Conservation (phyloP, 1,140 invertebrate genomes). For the Brachionus rotundiformis region DNA sequence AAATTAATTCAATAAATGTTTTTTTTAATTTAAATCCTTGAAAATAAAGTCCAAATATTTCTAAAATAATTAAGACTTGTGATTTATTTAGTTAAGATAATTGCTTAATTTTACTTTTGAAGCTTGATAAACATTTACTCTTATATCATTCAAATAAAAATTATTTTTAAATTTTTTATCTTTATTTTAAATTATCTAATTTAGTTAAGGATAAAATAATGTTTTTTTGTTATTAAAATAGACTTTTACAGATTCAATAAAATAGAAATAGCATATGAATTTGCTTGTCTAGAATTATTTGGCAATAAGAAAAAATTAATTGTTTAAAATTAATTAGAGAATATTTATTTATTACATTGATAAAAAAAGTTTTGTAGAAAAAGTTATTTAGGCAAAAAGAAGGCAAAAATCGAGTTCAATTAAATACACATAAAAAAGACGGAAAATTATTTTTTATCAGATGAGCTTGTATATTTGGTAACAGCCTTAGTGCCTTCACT, state of each 20-base stretch:
- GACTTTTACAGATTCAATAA: no score
- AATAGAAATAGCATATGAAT: no score
- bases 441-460: conserved; percentile 21
- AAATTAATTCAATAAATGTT: background rate
- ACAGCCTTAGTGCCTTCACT: conserved; percentile 68
- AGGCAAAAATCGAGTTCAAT: background rate
- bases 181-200: background rate
- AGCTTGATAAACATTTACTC: no score
- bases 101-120: background rate
- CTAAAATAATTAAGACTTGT: background rate
- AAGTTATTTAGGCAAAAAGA: background rate
- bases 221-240: no score
- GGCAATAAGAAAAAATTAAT: background rate
- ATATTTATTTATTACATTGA: conserved; percentile 15
- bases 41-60: background rate
- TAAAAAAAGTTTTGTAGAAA: conserved; percentile 2
- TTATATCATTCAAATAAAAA: background rate
- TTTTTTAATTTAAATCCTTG: background rate
- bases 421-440: background rate
- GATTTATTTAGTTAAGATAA: background rate
- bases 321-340: background rate
- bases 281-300: no score
- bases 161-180: background rate
- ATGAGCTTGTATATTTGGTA: conserved; percentile 67
- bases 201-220: background rate